Conservation (phyloP, 1,140 invertebrate genomes). For the Cotesia typhae region DNA sequence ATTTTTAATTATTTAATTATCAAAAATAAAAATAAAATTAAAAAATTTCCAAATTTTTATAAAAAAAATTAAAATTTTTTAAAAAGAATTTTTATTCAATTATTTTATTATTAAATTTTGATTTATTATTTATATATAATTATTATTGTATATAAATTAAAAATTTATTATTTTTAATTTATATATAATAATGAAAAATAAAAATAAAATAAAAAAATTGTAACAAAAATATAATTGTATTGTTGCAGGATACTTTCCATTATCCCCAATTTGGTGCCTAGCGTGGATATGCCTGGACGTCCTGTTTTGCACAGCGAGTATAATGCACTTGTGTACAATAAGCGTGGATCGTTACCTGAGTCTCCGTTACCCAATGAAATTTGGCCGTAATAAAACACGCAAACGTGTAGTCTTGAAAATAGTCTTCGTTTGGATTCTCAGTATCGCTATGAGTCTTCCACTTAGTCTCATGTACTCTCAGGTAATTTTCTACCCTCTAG, state of each 20-base stretch:
- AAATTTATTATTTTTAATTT: no score
- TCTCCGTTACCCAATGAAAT: constrained; percentile 86
- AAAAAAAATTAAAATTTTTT: no score
- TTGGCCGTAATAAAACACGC: constrained; percentile 88
- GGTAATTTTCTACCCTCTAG: constrained; percentile 62
- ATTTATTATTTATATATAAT: no score
- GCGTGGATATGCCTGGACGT: constrained; percentile 93
- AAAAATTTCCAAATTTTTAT: no score
- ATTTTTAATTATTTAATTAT: neutral
- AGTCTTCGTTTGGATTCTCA: constrained; percentile 89
- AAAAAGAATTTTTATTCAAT: no score
- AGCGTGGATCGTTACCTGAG: constrained; percentile 91
- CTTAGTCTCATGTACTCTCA: constrained; percentile 88
- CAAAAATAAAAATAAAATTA: neutral
- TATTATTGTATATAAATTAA: no score
- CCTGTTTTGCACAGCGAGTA: constrained; percentile 93
- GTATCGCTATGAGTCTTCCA: constrained; percentile 87
- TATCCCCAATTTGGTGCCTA: constrained; percentile 82
- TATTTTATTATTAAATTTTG: no score
- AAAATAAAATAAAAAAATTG: neutral
- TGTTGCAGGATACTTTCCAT: constrained; percentile 83
- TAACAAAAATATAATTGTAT: constrained; percentile 31
- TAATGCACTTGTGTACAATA: constrained; percentile 96
- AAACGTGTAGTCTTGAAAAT: constrained; percentile 88
- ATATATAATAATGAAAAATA: neutral